Percentiles rank a stretch among this genome's conserved stretches.
Conservation (phyloP, 2,797 vertebrate species). For the Pipistrellus kuhlii region DNA sequence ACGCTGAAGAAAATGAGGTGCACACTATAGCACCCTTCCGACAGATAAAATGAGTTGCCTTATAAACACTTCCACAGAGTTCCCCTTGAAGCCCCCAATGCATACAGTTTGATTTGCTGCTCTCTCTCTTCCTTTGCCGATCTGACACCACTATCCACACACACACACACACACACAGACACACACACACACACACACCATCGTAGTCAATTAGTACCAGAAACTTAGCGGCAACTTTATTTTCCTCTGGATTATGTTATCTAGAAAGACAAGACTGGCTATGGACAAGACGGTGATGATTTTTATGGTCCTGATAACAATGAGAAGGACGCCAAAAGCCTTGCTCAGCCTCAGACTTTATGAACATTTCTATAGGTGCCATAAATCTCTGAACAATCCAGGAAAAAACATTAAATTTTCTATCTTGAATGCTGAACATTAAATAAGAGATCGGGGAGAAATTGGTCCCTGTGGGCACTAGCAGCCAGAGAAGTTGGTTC, state of each 20-base stretch:
- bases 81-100: conserved; percentile 66
- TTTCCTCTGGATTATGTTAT: conserved; percentile 72
- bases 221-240: conserved; percentile 44
- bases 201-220: conserved; percentile 29
- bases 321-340: conserved; percentile 62
- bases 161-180: conserved; percentile 39
- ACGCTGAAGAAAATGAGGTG: conserved; percentile 64
- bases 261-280: conserved; percentile 59
- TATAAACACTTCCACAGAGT: conserved; percentile 68
- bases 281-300: conserved; percentile 15
- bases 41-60: conserved; percentile 70
- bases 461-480: background rate
- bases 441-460: conserved; percentile 64
- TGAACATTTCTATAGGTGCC: conserved; percentile 68
- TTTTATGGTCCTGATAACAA: conserved; percentile 75
- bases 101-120: background rate
- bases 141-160: background rate
- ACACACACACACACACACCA: background rate
- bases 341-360: conserved; percentile 60
- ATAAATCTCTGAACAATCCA: conserved; percentile 59
- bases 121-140: background rate
- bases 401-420: conserved; percentile 45
- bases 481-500: background rate
- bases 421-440: conserved; percentile 50
- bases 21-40: conserved; percentile 71